These are phyloP conservation scores for Notodonta dromedarius DNA, from an alignment of 2,888 invertebrate genomes.

Conservation along the genomic window DNA sequence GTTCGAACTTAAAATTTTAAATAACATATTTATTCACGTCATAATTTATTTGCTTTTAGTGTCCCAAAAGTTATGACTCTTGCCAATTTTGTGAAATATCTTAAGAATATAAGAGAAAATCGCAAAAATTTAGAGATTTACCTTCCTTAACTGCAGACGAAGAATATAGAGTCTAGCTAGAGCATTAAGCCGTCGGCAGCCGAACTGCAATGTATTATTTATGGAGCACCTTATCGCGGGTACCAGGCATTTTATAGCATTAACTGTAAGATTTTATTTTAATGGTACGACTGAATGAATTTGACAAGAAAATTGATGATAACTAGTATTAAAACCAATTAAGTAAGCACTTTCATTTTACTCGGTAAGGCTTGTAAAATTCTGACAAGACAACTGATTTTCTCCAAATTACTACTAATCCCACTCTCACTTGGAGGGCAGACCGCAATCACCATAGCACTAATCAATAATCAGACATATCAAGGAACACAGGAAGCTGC, in stretches of 20 bases:
- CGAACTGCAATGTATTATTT: slow-evolving; percentile 34
- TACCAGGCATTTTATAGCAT: background rate
- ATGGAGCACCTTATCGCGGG: slow-evolving; percentile 42
- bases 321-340: no score
- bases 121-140: background rate
- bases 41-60: no score
- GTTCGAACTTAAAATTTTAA: no score
- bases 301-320: background rate
- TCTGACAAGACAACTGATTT: no score
- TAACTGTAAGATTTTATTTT: background rate
- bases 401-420: no score
- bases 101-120: background rate
- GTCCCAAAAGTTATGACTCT: no score
- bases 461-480: no score
- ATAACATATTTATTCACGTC: no score
- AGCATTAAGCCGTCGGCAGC: slow-evolving; percentile 12
- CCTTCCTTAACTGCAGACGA: background rate
- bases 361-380: no score
- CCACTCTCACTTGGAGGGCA: no score
- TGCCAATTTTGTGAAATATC: background rate
- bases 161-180: background rate
- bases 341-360: no score
- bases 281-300: background rate
- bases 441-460: no score
- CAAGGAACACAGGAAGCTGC: background rate